A percentile compares a stretch with the other conserved stretches of the same genome.
Conservation (phyloP, 2,113 vertebrate species). For the Dicaeum eximium region DNA sequence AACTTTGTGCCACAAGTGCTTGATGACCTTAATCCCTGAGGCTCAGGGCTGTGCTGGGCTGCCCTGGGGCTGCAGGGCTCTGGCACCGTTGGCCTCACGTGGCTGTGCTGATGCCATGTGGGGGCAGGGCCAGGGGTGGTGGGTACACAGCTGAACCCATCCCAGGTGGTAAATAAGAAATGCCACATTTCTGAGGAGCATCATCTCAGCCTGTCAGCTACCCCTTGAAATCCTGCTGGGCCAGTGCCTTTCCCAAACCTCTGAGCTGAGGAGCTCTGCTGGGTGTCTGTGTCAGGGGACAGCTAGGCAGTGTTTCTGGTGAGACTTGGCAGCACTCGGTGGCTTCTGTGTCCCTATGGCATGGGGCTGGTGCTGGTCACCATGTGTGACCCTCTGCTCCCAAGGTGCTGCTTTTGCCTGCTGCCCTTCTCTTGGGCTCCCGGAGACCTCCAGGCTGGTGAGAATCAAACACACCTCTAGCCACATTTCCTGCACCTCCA, state of each 20-base stretch:
- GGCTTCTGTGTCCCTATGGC: neutral
- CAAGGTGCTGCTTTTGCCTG: neutral
- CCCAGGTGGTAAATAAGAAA: neutral
- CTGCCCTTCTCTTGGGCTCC: neutral
- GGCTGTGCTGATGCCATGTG: neutral
- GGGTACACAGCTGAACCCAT: neutral
- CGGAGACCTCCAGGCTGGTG: neutral
- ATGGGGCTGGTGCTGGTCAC: neutral
- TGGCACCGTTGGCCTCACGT: accelerated
- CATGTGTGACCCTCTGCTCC: accelerated
- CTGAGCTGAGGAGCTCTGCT: neutral
- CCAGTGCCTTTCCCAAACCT: neutral
- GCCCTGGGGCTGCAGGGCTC: neutral
- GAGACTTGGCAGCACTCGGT: accelerated
- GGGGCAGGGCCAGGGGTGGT: neutral
- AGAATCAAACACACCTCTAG: neutral
- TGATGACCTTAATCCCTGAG: neutral
- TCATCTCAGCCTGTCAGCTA: neutral
- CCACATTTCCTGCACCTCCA: accelerated
- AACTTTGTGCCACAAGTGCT: neutral
- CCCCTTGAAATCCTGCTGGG: neutral
- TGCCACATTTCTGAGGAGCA: neutral
- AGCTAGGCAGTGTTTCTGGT: neutral
- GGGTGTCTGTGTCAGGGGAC: neutral
- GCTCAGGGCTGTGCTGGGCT: neutral